Base-by-base conservation (phyloP, 2,113 vertebrate species). In the Oryzias curvinotus region DNA sequence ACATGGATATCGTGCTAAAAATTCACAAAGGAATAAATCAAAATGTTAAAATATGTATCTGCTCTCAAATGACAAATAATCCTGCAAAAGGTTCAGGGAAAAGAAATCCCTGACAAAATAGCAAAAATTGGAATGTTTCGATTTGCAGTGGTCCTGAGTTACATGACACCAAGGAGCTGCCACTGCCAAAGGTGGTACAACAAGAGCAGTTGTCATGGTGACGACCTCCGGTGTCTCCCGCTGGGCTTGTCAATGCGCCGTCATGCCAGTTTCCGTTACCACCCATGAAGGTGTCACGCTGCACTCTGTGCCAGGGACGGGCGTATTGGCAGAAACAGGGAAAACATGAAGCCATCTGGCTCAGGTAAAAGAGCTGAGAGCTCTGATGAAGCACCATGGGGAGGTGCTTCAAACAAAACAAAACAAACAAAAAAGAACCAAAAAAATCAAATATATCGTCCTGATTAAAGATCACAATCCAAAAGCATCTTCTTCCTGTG, bases 191-290 rank as follows among this genome's bases (percentile, higher is more conserved):
- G 75, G 62, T 51, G 77, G 59, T 49, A 74, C 63, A 66, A 63
- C 68, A 62, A 60, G 56, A 44, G 57, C 7, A 6, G 53, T 85
- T 77, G 85, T 84, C 66, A 75, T 65, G 75, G 83, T 7, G 55
- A 87, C 79, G 14, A 85, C 78, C 78, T 67, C 74, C 63, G 81
- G 77, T 84, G 79, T 83, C 71, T 82, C 81, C 83, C 75, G 19
- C 48, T 52, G 84, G 87, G 84, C 78, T 67, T 81, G 83, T 83
- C 62, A 62, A 77, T 57, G 46, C 23, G 52, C 61, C 61, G 42
- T 52, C 78, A 59, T 70, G 80, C 80, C 80, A 71, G 82, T 57
- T 90, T 90, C 87, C 86, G 85, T 73, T 77, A 71, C 82, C 86
- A 83, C 85, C 85, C 85, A 83, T 82, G 2, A 73, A 85, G 85